A percentile compares a stretch with the other conserved stretches of the same genome.
Conservation (phyloP, 2,888 invertebrate species). For the Archips xylosteana region DNA sequence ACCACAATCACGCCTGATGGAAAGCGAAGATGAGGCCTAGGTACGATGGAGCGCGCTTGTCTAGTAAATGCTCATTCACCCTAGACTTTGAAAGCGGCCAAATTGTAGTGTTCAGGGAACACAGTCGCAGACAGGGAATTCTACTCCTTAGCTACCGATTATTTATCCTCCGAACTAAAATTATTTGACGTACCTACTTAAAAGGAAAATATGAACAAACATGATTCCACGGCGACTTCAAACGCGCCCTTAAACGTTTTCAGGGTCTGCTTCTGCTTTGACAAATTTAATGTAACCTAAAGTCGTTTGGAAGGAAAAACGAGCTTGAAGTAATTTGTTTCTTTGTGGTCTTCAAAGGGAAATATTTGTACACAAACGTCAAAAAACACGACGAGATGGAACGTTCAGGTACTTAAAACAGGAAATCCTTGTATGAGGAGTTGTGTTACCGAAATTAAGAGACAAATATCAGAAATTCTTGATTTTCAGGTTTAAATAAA, state of each 20-base stretch:
- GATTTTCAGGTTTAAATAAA: too few species aligned
- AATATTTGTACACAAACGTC: constrained; percentile 15
- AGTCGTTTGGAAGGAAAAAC: constrained; percentile 35
- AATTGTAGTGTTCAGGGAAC: too few species aligned
- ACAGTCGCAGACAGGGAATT: too few species aligned
- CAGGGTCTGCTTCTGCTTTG: constrained; percentile 42
- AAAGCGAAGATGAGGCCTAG: too few species aligned
- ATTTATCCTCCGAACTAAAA: not conserved
- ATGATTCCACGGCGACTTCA: constrained; percentile 24
- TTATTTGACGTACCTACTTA: not conserved
- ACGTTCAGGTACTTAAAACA: constrained; percentile 9
- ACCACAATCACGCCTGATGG: too few species aligned
- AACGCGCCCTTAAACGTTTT: constrained; percentile 42
- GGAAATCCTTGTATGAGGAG: not conserved
- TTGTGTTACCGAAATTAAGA: not conserved
- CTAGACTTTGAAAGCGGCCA: too few species aligned
- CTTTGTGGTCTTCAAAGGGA: constrained; percentile 34
- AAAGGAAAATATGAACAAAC: constrained; percentile 14
- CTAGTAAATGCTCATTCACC: too few species aligned
- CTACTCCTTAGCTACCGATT: not conserved
- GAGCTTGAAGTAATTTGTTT: constrained; percentile 39
- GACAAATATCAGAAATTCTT: not conserved
- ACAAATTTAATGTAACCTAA: constrained; percentile 41
- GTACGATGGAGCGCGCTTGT: too few species aligned
- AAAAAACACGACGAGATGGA: constrained; percentile 11